A percentile compares a stretch with the other conserved stretches of the same genome.
phyloP scores from a whole-genome alignment of 2,888 invertebrate genomes.

The Itoplectis maculator region DNA sequence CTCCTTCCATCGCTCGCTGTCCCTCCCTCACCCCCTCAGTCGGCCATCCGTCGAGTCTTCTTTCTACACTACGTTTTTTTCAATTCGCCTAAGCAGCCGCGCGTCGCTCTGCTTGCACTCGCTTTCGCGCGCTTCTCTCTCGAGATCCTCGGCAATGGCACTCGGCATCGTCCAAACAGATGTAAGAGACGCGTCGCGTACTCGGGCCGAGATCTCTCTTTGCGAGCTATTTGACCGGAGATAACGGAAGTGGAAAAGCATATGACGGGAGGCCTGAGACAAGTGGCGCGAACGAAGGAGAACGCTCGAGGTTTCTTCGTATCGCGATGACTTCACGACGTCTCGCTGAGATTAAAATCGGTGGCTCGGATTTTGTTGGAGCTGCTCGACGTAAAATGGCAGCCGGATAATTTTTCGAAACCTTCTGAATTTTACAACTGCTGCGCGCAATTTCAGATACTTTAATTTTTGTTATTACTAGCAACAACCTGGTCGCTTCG shows the following conservation, averaged over 20 bases:
- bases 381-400: no score
- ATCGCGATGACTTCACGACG: conserved; percentile 6
- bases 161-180: conserved; percentile 23
- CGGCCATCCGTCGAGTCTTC: conserved; percentile 13
- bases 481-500: no score
- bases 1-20: no score
- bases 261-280: background rate
- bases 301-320: background rate
- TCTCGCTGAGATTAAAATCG: no score
- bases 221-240: conserved; percentile 55
- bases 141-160: conserved; percentile 27
- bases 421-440: no score
- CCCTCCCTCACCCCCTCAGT: background rate
- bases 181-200: background rate
- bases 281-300: no score
- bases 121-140: conserved; percentile 12
- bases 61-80: conserved; percentile 44
- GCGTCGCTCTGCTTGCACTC: conserved; percentile 34
- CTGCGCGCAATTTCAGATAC: no score
- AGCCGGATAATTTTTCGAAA: no score
- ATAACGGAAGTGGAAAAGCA: conserved; percentile 60
- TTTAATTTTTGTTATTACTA: no score
- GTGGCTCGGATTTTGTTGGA: no score
- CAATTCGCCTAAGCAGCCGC: conserved; percentile 46
- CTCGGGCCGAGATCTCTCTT: conserved; percentile 30